Evolutionary conservation across 2,113 vertebrate species (phyloP), one percentile per base, ranked within the genome.

Genomic region (Cathartes aura): DNA sequence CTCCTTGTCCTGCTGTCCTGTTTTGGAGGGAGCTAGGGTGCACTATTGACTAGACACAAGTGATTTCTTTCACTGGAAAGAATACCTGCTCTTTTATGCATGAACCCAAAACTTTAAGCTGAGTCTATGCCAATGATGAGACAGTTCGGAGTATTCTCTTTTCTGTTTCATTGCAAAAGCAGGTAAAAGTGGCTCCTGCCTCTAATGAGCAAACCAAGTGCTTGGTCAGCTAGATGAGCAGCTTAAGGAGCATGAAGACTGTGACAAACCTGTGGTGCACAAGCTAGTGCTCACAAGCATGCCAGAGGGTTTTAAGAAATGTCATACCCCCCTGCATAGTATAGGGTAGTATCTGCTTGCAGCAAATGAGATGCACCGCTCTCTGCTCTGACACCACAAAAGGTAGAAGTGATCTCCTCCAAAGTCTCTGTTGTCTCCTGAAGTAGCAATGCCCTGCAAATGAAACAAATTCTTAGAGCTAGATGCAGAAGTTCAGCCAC

Each of bases 311-410:
- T 66, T 23, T 36, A 42, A 71, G 34, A 83, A 87, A 62, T 43
- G 23, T 26, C 62, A 38, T 3, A 47, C 4, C 4, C 18, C 1
- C 0, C 15, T 60, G 11, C 19, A 26, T 2, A 74, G 36, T 12
- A 19, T 1, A 7, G 6, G 5, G 3, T 36, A 50, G 34, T 17
- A 58, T 2, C 3, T 67, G 19, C 12, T 53, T 53, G 19, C 8
- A 81, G 8, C 5, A 63, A 58, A 42, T 12, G 12, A 58, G 6
- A 12, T 29, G 68, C 47, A 20, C 11, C 63, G 19, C 48, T 72
- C 12, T 76, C 30, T 62, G 8, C 36, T 72, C 42, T 63, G 58
- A 58, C 22, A 38, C 8, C 11, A n/a, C 11, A 43, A 38, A 58
- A 72, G 5, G 43, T 5, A 72, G 43, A 73, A 38, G 11, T n/a